A percentile compares a stretch with the other conserved stretches of the same genome.
These are phyloP conservation scores for Cephus rjabovi DNA, from an alignment of 2,888 invertebrate species.

Conservation along the genomic window DNA sequence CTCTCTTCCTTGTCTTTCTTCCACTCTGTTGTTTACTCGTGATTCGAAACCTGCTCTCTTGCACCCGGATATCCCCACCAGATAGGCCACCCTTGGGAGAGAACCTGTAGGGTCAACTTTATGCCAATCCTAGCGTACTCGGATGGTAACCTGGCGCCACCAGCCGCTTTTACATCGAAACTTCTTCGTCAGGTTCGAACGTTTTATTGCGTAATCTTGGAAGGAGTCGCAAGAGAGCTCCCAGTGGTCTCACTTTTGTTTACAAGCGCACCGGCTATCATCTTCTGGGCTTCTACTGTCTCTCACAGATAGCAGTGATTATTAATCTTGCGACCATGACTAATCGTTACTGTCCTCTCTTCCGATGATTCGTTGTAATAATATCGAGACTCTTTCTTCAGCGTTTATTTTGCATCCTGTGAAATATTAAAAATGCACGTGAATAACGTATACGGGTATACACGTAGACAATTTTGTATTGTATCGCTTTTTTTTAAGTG, in stretches of 20 bases:
- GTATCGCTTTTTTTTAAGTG: not conserved
- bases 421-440: not conserved
- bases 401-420: not conserved
- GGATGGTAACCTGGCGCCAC: slow-evolving; percentile 59
- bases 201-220: slow-evolving; percentile 7
- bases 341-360: not conserved
- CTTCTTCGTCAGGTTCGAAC: slow-evolving; percentile 33
- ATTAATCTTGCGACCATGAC: not conserved
- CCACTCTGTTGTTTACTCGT: slow-evolving; percentile 9
- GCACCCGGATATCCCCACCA: slow-evolving; percentile 19
- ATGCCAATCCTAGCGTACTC: slow-evolving; percentile 36
- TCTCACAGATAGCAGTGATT: not conserved
- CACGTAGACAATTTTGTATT: not conserved
- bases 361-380: not conserved
- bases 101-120: slow-evolving; percentile 27
- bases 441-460: not conserved
- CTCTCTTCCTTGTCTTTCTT: not conserved
- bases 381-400: not conserved
- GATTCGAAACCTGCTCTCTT: slow-evolving; percentile 5
- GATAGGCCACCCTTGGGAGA: slow-evolving; percentile 20
- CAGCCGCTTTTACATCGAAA: slow-evolving; percentile 50
- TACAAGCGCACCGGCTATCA: not conserved
- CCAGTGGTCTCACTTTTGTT: not conserved
- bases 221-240: not conserved
- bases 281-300: not conserved